Evolutionary conservation across 2,888 invertebrate species (phyloP).

Genomic region (Protophormia terraenovae): DNA sequence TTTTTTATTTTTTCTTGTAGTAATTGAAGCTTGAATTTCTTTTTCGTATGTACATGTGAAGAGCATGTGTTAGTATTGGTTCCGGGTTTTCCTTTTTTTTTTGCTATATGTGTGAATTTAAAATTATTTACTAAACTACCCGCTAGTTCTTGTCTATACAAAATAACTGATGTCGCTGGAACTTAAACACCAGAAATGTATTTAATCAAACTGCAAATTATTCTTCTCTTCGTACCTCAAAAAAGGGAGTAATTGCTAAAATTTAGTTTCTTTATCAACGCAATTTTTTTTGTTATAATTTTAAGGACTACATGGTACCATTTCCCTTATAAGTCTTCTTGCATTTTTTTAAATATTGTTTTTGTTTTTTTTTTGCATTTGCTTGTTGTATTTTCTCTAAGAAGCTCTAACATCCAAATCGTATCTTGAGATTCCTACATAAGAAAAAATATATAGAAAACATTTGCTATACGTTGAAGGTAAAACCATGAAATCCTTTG

Average conservation of each 20-base stretch:
- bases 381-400: constrained; percentile 49
- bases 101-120: background rate
- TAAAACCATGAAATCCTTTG: constrained; percentile 30
- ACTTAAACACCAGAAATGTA: too few species aligned
- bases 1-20: background rate
- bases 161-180: too few species aligned
- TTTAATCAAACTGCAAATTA: too few species aligned
- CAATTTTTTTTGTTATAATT: background rate
- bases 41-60: constrained; percentile 17
- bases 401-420: constrained; percentile 58
- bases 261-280: background rate
- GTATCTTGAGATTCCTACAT: constrained; percentile 56
- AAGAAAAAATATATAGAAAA: background rate
- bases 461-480: constrained; percentile 6
- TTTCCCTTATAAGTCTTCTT: background rate
- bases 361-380: constrained; percentile 19
- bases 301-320: background rate
- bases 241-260: constrained; percentile 14
- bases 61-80: constrained; percentile 33
- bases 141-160: too few species aligned
- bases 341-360: constrained; percentile 21
- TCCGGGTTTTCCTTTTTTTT: background rate
- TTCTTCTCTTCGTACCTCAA: too few species aligned
- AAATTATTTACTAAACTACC: too few species aligned
- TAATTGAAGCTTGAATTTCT: constrained; percentile 9